Conservation (phyloP, 53 echinoderm and acorn worm species). For the Holothuria leucospilota region DNA sequence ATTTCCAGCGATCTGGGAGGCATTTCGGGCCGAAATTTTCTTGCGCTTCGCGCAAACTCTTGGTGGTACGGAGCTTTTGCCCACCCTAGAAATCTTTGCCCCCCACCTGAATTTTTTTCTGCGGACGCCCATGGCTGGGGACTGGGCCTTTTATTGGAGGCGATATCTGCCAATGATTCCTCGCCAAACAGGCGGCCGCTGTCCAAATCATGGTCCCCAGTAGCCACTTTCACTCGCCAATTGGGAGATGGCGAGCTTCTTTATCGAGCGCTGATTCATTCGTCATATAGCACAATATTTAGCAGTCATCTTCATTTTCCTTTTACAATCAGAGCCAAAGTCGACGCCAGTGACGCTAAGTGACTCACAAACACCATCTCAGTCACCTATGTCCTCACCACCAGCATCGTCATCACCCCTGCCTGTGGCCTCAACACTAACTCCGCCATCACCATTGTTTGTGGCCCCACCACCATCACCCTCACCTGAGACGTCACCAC, state of each 20-base stretch:
- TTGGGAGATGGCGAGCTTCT: neutral
- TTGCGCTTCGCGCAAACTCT: too few species aligned
- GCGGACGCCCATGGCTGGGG: too few species aligned
- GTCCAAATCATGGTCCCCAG: too few species aligned
- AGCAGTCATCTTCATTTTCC: neutral
- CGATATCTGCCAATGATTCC: too few species aligned
- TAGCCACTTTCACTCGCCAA: too few species aligned
- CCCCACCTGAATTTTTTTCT: too few species aligned
- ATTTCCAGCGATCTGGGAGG: too few species aligned
- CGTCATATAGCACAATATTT: neutral
- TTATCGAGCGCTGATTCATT: conserved; percentile 2
- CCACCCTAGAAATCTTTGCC: too few species aligned
- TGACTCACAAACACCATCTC: conserved; percentile 7
- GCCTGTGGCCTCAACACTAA: neutral
- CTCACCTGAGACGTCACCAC: neutral
- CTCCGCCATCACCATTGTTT: conserved; percentile 7
- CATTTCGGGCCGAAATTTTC: too few species aligned
- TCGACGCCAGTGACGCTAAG: neutral
- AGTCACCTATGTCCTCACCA: neutral
- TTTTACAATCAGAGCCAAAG: conserved; percentile 3
- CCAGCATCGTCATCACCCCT: conserved; percentile 4
- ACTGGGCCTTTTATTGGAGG: too few species aligned
- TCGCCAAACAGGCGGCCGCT: too few species aligned
- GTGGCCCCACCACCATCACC: conserved; percentile 7
- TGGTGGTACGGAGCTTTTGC: too few species aligned